Percentiles rank a stretch among this genome's conserved stretches.
phyloP scores from a whole-genome alignment of 2,888 invertebrate species.

The Eubasilissa splendida region DNA sequence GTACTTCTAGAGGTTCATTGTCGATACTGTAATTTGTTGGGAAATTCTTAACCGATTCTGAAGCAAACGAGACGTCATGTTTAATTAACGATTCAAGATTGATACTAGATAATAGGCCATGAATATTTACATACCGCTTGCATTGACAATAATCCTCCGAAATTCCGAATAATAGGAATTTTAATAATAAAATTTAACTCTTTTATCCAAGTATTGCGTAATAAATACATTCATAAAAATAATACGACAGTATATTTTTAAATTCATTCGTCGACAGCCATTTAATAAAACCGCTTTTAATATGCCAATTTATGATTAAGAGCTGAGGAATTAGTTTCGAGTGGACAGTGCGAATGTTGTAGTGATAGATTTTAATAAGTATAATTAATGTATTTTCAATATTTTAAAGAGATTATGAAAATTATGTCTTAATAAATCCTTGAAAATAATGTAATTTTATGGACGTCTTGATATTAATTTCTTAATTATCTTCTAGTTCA shows the following conservation, averaged over 20 bases:
- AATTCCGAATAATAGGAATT: background rate
- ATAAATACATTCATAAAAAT: too few relatives aligned
- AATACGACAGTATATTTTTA: too few relatives aligned
- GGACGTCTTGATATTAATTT: background rate
- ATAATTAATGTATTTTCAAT: background rate
- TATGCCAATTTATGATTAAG: slow-evolving; percentile 1
- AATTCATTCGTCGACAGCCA: background rate
- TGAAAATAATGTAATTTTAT: background rate
- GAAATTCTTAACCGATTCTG: background rate
- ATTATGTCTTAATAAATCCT: background rate
- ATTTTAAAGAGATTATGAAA: background rate
- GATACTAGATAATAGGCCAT: slow-evolving; percentile 4
- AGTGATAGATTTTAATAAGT: background rate
- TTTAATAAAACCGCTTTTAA: slow-evolving; percentile 6
- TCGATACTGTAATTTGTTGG: slow-evolving; percentile 21
- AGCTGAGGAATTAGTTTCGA: background rate
- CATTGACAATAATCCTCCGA: background rate
- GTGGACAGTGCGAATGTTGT: background rate
- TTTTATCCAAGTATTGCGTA: too few relatives aligned
- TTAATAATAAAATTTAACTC: background rate
- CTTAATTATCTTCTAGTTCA: background rate
- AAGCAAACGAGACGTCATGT: background rate
- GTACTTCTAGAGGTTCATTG: background rate
- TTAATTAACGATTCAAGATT: slow-evolving; percentile 13
- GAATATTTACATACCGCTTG: background rate